Conservation (phyloP, 2,888 invertebrate species). For the Stenurella melanura region DNA sequence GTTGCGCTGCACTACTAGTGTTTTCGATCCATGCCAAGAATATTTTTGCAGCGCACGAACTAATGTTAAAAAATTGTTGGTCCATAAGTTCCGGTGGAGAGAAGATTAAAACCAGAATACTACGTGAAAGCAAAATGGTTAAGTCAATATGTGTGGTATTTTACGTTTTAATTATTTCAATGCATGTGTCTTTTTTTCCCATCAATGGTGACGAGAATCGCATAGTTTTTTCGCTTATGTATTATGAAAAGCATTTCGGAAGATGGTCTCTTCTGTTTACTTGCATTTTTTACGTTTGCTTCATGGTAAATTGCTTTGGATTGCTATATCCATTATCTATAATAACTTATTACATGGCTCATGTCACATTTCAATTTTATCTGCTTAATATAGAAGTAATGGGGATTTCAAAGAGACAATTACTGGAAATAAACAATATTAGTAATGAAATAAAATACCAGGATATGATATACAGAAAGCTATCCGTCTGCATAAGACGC, state of each 20-base stretch:
- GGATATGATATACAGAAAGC: not conserved
- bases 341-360: not conserved
- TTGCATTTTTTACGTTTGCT: no score
- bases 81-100: not conserved
- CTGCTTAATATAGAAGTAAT: not conserved
- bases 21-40: no score
- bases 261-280: no score
- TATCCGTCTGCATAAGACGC: not conserved
- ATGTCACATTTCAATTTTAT: slow-evolving; percentile 5
- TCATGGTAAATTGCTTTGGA: no score
- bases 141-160: not conserved
- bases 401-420: not conserved
- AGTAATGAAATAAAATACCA: not conserved
- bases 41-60: not conserved
- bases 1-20: no score
- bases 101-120: not conserved
- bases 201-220: no score
- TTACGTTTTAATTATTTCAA: not conserved
- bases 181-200: not conserved
- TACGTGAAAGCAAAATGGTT: not conserved
- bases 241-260: no score
- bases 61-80: not conserved
- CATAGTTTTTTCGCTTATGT: no score
- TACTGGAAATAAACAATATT: not conserved
- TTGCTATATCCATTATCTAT: not conserved